Evolutionary conservation across 1,140 invertebrate species (phyloP), one percentile per base, ranked within the genome.

Genomic region (Cheumatopsyche charites): DNA sequence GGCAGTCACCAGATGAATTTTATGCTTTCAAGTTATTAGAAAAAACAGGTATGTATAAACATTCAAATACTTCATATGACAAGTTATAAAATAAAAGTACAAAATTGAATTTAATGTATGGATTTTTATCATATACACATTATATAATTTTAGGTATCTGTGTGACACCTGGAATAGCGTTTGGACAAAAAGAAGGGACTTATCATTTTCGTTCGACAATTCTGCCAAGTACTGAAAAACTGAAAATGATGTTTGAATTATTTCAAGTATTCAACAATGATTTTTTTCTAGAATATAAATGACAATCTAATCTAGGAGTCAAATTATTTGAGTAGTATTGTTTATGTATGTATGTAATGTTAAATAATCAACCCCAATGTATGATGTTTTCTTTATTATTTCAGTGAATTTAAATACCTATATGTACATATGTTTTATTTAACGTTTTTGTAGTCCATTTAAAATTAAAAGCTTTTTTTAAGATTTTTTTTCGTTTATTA

Each of bases 11-110:
- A 3, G 97, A 99, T 81, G 91, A 90, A 0, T 97, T 96, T 81
- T 99, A 99, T 81, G 96, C 95, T 36, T 97, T 95, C 84, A 88
- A 94, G 77, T 82, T 99, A n/a, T 86, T 99, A 0, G 98, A 99
- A 84, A 87, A 90, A 52, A 98, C 95, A 11, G 96, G 94, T 77
- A 87, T 92, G 72, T 47, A 49, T 21, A n/a, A 23, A n/a, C 25
- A 23, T 62, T 19, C n/a, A n/a, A n/a, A n/a, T n/a, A n/a, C n/a
- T n/a, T 6, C 3, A 11, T 5, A 19, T 42, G 6, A 19, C 36
- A 11, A 65, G 42, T 11, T 23, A 17, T 11, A 6, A 47, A 67
- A 9, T 21, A 21, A 25, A 7, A 17, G n/a, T 67, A 9, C 15
- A 6, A n/a, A 2, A 9, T 65, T 45, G 6, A 7, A n/a, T 61